phyloP scores from a whole-genome alignment of 2,888 invertebrate species.

The Hirudinaria manillensis region DNA sequence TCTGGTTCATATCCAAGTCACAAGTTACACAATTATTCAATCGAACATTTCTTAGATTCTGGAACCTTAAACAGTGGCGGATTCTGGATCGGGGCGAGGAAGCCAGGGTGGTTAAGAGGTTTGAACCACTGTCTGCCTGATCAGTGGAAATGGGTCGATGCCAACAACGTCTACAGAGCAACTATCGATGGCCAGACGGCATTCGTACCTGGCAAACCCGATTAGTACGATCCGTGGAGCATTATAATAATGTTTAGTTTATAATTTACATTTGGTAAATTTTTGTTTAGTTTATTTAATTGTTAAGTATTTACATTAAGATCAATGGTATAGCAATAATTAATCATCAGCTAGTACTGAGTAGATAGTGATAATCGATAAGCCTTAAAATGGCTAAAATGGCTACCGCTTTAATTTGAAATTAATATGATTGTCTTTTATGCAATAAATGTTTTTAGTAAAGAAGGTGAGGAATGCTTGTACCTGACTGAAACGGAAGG shows the following conservation, averaged over 20 bases:
- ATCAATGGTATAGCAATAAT: no score
- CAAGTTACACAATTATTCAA: no score
- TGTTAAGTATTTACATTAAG: no score
- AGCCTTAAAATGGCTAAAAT: conserved; percentile 4
- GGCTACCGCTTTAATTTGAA: neutral
- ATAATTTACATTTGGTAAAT: no score
- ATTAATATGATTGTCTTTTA: neutral
- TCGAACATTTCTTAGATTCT: neutral
- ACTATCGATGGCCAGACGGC: conserved; percentile 20
- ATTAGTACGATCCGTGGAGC: conserved; percentile 19
- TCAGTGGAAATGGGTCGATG: conserved; percentile 19
- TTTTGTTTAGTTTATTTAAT: no score
- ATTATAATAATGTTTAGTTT: no score
- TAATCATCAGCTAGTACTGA: no score
- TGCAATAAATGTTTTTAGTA: neutral
- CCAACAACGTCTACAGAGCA: neutral
- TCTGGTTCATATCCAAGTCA: no score
- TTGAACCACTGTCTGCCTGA: conserved; percentile 2
- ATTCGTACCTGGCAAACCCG: conserved; percentile 27
- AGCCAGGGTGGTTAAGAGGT: neutral
- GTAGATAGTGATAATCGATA: neutral
- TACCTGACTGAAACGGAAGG: conserved; percentile 8
- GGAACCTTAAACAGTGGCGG: neutral
- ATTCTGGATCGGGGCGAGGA: conserved; percentile 5
- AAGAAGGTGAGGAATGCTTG: conserved; percentile 20